Evolutionary conservation across 2,113 vertebrate species (phyloP).

Genomic region (Oriolus oriolus): DNA sequence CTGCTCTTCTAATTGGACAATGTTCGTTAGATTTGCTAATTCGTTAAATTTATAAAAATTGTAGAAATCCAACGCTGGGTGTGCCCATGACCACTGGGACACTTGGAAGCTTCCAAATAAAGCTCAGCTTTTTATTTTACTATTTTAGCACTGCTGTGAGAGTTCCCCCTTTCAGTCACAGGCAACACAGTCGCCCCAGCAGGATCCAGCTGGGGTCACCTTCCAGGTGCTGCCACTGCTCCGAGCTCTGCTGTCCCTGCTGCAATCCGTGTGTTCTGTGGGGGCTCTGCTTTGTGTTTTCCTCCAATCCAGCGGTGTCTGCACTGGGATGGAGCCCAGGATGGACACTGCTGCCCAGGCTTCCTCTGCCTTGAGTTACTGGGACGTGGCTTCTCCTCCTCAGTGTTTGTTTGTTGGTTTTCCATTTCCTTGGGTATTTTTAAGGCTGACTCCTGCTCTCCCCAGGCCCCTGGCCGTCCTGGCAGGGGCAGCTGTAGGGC

Average conservation of each 20-base stretch:
- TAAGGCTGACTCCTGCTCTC: not conserved
- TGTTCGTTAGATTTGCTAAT: not conserved
- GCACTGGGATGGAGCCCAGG: not conserved
- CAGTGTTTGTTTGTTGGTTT: not conserved
- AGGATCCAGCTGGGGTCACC: not conserved
- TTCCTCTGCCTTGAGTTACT: not conserved
- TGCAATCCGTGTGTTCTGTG: rapidly evolving
- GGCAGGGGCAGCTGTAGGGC: not conserved
- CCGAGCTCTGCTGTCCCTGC: not conserved
- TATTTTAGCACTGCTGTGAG: not conserved
- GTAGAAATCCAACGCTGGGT: not conserved
- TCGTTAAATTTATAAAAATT: not conserved
- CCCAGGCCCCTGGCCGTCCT: not conserved
- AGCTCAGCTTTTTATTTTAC: not conserved
- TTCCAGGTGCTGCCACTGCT: not conserved
- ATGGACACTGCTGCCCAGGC: not conserved
- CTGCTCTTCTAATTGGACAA: not conserved
- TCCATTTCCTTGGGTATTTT: not conserved
- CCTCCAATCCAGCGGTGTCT: not conserved
- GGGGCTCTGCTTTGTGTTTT: not conserved
- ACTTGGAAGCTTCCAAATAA: not conserved
- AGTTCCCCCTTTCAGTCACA: not conserved
- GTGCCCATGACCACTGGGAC: not conserved
- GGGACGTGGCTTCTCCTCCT: not conserved
- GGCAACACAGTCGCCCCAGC: not conserved